Percentiles rank a stretch among this genome's conserved stretches.
Evolutionary conservation across 2,888 invertebrate species (phyloP).

Genomic region (Torymus texanus): DNA sequence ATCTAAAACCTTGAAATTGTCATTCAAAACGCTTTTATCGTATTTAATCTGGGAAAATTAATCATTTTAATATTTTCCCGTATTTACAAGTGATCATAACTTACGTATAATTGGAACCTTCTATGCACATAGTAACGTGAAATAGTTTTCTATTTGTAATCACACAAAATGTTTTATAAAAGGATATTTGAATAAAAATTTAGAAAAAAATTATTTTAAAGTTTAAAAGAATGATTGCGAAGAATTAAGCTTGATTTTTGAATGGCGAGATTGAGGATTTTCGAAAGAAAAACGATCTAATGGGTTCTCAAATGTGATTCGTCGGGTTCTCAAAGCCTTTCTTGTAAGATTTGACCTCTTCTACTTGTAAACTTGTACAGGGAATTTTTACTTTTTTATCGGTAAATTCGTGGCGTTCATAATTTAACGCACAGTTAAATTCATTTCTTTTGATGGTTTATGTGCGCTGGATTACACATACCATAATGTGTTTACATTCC

Average conservation of each 20-base stretch:
- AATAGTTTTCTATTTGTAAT: too few species aligned
- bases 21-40: conserved; percentile 40
- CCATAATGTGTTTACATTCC: conserved; percentile 35
- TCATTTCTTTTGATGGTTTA: conserved; percentile 22
- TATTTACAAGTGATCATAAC: not conserved
- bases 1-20: conserved; percentile 42
- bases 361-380: conserved; percentile 56
- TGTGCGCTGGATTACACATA: conserved; percentile 17
- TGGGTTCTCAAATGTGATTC: conserved; percentile 55
- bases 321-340: conserved; percentile 55
- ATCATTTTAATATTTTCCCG: not conserved
- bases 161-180: too few species aligned
- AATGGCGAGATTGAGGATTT: conserved; percentile 43
- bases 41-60: not conserved
- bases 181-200: too few species aligned
- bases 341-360: conserved; percentile 52
- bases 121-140: too few species aligned
- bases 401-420: conserved; percentile 51
- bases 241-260: conserved; percentile 28
- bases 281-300: conserved; percentile 44
- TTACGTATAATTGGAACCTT: not conserved
- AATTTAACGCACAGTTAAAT: conserved; percentile 36
- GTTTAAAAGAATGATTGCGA: not conserved
- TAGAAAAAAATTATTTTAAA: too few species aligned
- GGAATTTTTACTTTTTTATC: conserved; percentile 46